Conservation (phyloP, 2,888 invertebrate species). For the Ochropleura leucogaster region DNA sequence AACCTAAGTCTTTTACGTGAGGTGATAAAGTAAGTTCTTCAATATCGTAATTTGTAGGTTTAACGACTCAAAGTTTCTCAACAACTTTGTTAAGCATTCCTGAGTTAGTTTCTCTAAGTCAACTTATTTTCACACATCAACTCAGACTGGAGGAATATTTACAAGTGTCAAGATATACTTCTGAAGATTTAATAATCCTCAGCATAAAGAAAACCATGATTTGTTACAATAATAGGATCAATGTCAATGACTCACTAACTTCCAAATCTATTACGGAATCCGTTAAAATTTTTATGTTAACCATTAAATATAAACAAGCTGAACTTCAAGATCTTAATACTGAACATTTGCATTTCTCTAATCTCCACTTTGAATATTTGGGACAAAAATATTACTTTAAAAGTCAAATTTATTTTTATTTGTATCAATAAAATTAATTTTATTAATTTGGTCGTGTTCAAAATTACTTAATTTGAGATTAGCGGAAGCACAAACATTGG, state of each 20-base stretch:
- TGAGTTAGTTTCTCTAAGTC: conserved; percentile 27
- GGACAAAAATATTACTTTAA: conserved; percentile 46
- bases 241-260: conserved; percentile 51
- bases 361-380: conserved; percentile 55
- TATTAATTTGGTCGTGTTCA: conserved; percentile 47
- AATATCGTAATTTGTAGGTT: not conserved
- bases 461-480: conserved; percentile 54
- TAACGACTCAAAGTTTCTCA: not conserved
- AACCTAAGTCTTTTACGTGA: too few species aligned
- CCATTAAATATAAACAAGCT: conserved; percentile 48
- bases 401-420: conserved; percentile 60
- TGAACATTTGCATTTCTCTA: conserved; percentile 63
- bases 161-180: conserved; percentile 42
- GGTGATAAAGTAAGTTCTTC: too few species aligned
- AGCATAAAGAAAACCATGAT: conserved; percentile 50
- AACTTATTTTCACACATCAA: conserved; percentile 32
- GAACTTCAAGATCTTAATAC: conserved; percentile 59
- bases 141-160: conserved; percentile 34
- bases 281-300: conserved; percentile 57
- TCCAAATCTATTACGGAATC: conserved; percentile 59
- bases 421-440: conserved; percentile 53
- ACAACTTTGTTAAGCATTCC: conserved; percentile 9
- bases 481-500: conserved; percentile 15
- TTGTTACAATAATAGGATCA: conserved; percentile 66
- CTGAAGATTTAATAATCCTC: conserved; percentile 40